phyloP scores from a whole-genome alignment of 2,113 vertebrate species.

The Dasypus novemcinctus region DNA sequence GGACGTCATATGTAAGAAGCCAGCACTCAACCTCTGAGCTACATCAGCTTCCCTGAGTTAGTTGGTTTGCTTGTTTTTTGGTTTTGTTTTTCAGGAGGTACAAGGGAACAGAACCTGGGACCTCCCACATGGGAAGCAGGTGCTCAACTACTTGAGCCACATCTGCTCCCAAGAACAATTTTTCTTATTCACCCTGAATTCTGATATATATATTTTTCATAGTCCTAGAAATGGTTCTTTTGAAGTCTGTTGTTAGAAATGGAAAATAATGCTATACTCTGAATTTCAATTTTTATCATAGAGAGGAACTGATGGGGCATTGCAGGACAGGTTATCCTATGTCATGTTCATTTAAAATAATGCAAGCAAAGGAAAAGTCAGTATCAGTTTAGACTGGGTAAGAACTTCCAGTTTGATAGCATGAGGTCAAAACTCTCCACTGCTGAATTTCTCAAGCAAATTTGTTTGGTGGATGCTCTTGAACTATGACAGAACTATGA shows the following conservation, averaged over 20 bases:
- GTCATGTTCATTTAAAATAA: slow-evolving; percentile 12
- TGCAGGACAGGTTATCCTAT: background rate
- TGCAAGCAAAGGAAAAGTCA: background rate
- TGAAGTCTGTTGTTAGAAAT: background rate
- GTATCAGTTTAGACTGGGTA: background rate
- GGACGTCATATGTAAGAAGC: too few relatives aligned
- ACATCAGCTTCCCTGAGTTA: too few relatives aligned
- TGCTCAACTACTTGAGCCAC: too few relatives aligned
- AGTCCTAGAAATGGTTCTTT: background rate
- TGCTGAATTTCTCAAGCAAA: background rate
- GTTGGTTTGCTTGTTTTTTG: too few relatives aligned
- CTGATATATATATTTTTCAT: background rate
- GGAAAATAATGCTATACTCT: background rate
- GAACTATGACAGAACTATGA: background rate
- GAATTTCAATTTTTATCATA: background rate
- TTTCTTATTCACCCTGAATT: background rate
- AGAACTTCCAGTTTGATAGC: background rate
- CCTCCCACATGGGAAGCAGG: too few relatives aligned
- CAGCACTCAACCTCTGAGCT: too few relatives aligned
- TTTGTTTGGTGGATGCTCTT: background rate
- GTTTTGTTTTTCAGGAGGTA: too few relatives aligned
- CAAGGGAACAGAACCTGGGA: too few relatives aligned
- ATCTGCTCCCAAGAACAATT: background rate
- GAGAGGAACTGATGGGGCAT: background rate
- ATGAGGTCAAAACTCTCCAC: background rate